Base-by-base conservation (phyloP, 2,888 invertebrate genomes). In the Hypercompe scribonia region DNA sequence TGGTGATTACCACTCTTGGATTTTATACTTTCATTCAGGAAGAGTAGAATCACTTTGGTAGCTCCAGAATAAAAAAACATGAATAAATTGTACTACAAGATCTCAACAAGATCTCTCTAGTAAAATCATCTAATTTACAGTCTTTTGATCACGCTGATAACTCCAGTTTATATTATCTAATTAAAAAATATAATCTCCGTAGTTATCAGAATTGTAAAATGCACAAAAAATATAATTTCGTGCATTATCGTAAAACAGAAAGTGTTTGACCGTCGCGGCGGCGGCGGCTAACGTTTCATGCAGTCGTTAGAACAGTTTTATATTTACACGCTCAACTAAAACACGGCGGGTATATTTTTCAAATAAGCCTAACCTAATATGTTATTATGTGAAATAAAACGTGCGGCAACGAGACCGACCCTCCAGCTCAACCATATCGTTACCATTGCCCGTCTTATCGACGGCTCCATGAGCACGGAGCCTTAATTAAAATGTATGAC, bases 321-420 rank as follows among this genome's bases (percentile, higher is more conserved):
- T 94, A 94, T 94, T 95, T 95, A 90, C 92, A 88, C 88, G 88
- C 81, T 84, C 82, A 84, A 88, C 89, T 84, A 89, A 92, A 90
- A 89, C 84, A 86, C 85, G 85, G 78, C 80, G 82, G 80, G 79
- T 75, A 76, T 74, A 83, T 89, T 90, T 88, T 89, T 91, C 91
- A 87, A 81, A 84, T 77, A 84, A 88, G 86, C 84, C 81, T 85
- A 84, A 81, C 86, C 90, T 93, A 94, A 94, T 94, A 91, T 93
- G 94, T 94, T 94, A 93, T 94, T 94, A 95, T 90, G 91, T 90
- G 93, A 92, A 93, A 94, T 94, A 94, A 93, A 94, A 92, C 90
- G 86, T 81, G 89, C 86, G 85, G 78, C 91, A 86, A 83, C 86
- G 87, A 84, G 83, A 82, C 86, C 83, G 83, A 85, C 83, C 79